Base-by-base conservation (phyloP, 2,113 vertebrate species). In the Merops nubicus region DNA sequence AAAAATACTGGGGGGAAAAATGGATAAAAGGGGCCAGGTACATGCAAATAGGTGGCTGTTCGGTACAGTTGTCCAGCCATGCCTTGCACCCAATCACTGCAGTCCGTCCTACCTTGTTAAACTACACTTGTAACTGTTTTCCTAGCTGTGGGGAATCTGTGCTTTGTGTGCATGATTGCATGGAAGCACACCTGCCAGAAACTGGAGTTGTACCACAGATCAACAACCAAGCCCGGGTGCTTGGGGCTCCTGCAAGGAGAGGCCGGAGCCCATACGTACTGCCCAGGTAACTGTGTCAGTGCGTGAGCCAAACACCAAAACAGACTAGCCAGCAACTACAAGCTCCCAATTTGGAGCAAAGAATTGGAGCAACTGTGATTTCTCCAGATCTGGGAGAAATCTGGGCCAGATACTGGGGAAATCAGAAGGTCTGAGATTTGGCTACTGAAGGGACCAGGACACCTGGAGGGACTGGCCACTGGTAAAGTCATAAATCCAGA, bases 181-280 rank as follows among this genome's bases (percentile, higher is more conserved):
- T 1, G 2, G 31, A 82, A 65, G n/a, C 0, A 0, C 0, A 34
- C 16, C 4, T 34, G 34, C 13, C 45, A 73, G 59, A 42, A 63
- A 3, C 43, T 50, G 29, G 57, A 68, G 43, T 11, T 31, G 8
- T 13, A 74, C 28, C 18, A 8, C 0, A 0, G 36, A 25, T 69
- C 19, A 13, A 31, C 25, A 36, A n/a, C n/a, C n/a, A 7, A 31
- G 1, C 48, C 42, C 6, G 0, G 5, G 19, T 43, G 45, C 72
- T 15, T 8, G 17, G 43, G 23, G 31, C 8, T 4, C 18, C 33
- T 19, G 42, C 48, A 47, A 21, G 26, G 19, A 42, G 53, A 69
- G 40, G 36, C 15, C 0, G 0, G 59, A 92, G 56, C 38, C 57
- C 29, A 19, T 4, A 13, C 20, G 13, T 22, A 8, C 1, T 5